Conservation (phyloP, 2,113 vertebrate species). For the Prionailurus viverrinus region DNA sequence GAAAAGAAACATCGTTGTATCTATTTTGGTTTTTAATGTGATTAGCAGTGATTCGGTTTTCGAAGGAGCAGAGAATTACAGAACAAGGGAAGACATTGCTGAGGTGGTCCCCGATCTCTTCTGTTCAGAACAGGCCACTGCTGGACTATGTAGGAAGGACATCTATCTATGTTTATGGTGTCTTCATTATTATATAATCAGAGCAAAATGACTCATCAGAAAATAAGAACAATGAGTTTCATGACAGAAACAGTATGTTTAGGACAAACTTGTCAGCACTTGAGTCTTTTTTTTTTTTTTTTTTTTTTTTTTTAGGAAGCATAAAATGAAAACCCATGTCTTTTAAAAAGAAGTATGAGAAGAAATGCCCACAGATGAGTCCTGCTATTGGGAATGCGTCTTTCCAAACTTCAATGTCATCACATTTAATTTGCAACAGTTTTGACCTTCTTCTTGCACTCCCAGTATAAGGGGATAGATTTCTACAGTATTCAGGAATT, state of each 20-base stretch:
- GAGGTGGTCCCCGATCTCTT: not conserved
- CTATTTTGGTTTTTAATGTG: constrained; percentile 61
- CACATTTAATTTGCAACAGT: not conserved
- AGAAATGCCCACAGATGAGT: not conserved
- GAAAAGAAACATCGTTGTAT: constrained; percentile 28
- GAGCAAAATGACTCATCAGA: not conserved
- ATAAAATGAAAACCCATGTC: constrained; percentile 15
- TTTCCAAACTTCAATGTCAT: not conserved
- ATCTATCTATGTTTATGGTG: not conserved
- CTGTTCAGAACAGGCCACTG: not conserved
- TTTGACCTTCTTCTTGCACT: not conserved
- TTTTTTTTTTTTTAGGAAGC: not conserved
- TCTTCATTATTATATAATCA: not conserved
- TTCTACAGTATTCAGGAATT: constrained; percentile 19
- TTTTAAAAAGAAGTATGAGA: not conserved
- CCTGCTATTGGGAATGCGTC: not conserved
- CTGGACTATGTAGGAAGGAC: not conserved
- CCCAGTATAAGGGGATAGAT: not conserved
- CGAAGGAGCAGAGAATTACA: constrained; percentile 64
- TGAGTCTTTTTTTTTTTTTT: not conserved
- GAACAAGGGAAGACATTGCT: constrained; percentile 27
- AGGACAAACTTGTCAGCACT: not conserved
- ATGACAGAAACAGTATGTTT: not conserved
- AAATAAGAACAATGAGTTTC: not conserved
- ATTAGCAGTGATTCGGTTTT: constrained; percentile 58